These are phyloP conservation scores for Ammospiza caudacuta DNA, from an alignment of 2,113 vertebrate genomes.

Conservation along the genomic window DNA sequence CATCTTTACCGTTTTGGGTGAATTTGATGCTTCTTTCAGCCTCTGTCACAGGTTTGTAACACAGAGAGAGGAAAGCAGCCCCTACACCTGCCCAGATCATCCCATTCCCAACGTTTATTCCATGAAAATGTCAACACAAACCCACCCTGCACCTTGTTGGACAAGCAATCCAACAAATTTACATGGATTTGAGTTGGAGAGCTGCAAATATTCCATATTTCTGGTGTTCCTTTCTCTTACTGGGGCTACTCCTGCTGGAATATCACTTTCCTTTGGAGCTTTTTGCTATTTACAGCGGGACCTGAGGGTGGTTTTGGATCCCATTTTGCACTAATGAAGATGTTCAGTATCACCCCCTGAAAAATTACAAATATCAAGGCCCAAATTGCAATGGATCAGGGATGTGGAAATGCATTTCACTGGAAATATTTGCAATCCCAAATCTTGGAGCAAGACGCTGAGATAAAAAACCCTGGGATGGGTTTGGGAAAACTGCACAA, in stretches of 20 bases:
- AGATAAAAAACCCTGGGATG: neutral
- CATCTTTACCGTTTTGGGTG: neutral
- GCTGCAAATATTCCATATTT: neutral
- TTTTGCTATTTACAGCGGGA: neutral
- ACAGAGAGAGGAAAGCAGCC: neutral
- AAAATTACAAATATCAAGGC: accelerated
- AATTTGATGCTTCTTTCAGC: neutral
- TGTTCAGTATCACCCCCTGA: neutral
- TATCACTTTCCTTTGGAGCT: neutral
- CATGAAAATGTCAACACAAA: neutral
- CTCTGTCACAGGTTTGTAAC: accelerated
- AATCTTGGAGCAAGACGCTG: accelerated
- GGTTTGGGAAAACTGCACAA: neutral
- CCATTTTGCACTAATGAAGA: accelerated
- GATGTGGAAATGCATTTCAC: neutral
- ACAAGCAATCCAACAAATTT: neutral
- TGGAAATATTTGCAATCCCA: neutral
- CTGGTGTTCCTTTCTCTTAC: neutral
- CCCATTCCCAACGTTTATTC: neutral
- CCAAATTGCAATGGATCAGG: accelerated
- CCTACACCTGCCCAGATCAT: neutral
- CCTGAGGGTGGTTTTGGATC: neutral
- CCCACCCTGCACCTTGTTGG: neutral
- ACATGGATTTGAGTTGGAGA: neutral
- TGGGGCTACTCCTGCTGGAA: accelerated